Percentiles rank a stretch among this genome's conserved stretches.
phyloP scores from a whole-genome alignment of 2,113 vertebrate genomes.

The Ceuthmochares aereus region DNA sequence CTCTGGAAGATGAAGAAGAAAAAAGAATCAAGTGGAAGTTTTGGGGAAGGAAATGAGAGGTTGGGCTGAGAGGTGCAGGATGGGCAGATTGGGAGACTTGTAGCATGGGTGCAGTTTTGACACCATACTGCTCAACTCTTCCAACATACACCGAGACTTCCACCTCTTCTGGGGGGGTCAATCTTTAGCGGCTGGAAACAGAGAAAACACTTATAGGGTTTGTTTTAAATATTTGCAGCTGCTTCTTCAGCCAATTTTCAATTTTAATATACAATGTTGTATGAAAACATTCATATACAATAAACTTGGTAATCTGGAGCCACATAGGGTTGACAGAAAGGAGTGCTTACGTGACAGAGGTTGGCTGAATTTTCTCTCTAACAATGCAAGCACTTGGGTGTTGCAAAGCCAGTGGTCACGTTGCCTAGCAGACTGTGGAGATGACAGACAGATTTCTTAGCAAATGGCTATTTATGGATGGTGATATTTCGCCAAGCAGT shows the following conservation, averaged over 20 bases:
- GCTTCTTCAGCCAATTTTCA: not conserved
- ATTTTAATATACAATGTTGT: not conserved
- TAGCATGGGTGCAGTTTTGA: not conserved
- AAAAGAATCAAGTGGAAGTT: not conserved
- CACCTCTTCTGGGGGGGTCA: not conserved
- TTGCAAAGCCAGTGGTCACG: not conserved
- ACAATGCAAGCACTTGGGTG: not conserved
- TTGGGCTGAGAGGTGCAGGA: not conserved
- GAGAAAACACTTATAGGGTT: not conserved
- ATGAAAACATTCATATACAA: not conserved
- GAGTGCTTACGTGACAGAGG: not conserved
- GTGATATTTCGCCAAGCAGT: not conserved
- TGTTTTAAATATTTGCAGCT: not conserved
- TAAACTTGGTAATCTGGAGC: not conserved
- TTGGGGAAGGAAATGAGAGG: not conserved
- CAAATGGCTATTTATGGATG: not conserved
- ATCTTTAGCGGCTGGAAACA: not conserved
- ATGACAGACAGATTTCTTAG: not conserved
- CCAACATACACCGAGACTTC: not conserved
- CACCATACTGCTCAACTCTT: not conserved
- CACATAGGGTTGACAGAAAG: not conserved
- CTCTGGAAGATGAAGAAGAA: not conserved
- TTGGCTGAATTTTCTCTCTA: not conserved
- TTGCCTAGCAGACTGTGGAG: not conserved
- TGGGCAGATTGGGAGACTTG: not conserved